Evolutionary conservation across 2,797 vertebrate genomes (phyloP).

Genomic region (Sebastes taczanowskii): DNA sequence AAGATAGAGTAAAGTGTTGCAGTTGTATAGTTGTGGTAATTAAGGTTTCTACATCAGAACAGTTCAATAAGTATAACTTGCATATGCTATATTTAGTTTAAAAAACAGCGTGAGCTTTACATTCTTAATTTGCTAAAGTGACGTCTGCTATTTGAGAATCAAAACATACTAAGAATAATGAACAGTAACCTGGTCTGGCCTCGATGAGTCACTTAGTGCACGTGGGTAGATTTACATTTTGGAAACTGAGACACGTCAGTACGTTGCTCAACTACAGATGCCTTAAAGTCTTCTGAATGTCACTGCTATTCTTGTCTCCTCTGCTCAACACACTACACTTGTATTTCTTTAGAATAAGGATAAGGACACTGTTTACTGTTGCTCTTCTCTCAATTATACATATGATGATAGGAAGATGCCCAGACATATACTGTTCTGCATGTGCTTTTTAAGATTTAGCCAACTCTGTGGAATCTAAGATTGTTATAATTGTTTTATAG

Average conservation of each 20-base stretch:
- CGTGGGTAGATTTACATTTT: conserved; percentile 22
- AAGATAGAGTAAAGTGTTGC: neutral
- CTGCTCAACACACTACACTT: conserved; percentile 17
- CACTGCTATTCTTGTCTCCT: conserved; percentile 62
- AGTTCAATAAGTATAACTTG: neutral
- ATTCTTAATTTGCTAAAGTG: neutral
- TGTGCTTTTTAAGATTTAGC: neutral
- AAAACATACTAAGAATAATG: neutral
- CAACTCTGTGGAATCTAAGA: neutral
- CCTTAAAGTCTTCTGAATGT: conserved; percentile 43
- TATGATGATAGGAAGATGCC: neutral
- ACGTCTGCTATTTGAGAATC: fast-evolving
- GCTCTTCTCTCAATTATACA: neutral
- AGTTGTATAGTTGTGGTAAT: neutral
- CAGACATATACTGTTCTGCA: neutral
- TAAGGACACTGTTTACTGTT: neutral
- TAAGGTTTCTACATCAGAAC: neutral
- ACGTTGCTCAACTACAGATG: conserved; percentile 33
- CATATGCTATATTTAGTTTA: neutral
- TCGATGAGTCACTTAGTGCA: neutral
- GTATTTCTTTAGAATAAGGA: conserved; percentile 33
- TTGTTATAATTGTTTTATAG: neutral
- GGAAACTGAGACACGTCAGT: conserved; percentile 24
- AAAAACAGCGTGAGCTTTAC: neutral
- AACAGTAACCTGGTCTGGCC: neutral